Evolutionary conservation across 2,888 invertebrate species (phyloP).

Genomic region (Pseudeuparius sepicola): DNA sequence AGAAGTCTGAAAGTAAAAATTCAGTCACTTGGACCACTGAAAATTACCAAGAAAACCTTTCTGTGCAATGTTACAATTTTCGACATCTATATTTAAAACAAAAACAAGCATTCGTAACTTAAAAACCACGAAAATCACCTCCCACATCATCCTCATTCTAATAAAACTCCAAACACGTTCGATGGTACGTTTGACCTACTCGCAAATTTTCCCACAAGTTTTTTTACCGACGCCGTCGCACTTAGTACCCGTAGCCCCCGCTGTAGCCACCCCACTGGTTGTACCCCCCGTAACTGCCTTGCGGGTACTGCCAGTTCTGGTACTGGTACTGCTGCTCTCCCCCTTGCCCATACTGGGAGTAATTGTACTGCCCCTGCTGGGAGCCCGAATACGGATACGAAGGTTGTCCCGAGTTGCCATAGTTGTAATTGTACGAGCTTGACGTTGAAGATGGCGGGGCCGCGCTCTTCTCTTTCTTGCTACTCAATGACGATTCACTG

Average conservation of each 20-base stretch:
- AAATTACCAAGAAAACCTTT: too few relatives aligned
- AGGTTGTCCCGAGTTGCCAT: slow-evolving; percentile 37
- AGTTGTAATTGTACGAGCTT: slow-evolving; percentile 34
- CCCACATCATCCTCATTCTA: too few relatives aligned
- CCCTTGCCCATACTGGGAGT: slow-evolving; percentile 46
- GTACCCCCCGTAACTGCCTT: slow-evolving; percentile 45
- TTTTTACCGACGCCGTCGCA: too few relatives aligned
- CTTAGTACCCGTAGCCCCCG: slow-evolving; percentile 37
- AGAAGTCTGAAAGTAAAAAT: too few relatives aligned
- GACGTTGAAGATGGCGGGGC: slow-evolving; percentile 33
- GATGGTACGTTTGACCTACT: too few relatives aligned
- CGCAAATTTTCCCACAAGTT: too few relatives aligned
- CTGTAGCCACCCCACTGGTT: slow-evolving; percentile 52
- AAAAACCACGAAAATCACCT: too few relatives aligned
- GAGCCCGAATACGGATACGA: slow-evolving; percentile 38
- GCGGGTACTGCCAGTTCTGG: slow-evolving; percentile 50
- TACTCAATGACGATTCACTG: slow-evolving; percentile 8
- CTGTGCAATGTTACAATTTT: too few relatives aligned
- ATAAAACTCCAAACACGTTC: too few relatives aligned
- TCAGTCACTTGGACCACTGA: too few relatives aligned
- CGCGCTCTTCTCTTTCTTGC: slow-evolving; percentile 38
- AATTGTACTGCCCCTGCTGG: slow-evolving; percentile 43
- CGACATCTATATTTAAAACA: too few relatives aligned
- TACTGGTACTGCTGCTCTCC: slow-evolving; percentile 48
- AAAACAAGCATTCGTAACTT: too few relatives aligned